Percentiles rank a stretch among this genome's conserved stretches.
These are phyloP conservation scores for Hypothenemus hampei DNA, from an alignment of 1,140 invertebrate genomes.

Conservation along the genomic window DNA sequence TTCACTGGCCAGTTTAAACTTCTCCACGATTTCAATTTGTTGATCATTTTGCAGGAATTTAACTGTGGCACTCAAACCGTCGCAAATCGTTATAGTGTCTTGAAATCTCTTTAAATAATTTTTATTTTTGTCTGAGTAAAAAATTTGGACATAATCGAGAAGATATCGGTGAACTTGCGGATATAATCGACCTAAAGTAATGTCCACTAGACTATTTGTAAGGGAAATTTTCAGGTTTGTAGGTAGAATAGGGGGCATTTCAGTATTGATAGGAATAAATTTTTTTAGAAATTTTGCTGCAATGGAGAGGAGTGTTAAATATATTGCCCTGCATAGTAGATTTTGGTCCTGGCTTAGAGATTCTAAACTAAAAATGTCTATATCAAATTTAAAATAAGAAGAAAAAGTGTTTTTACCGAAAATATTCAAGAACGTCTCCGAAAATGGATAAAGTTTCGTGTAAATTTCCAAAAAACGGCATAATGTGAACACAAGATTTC, in stretches of 20 bases:
- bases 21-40: slow-evolving; percentile 35
- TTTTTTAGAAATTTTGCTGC: slow-evolving; percentile 33
- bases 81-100: slow-evolving; percentile 46
- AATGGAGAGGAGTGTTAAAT: slow-evolving; percentile 38
- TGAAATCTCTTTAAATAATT: slow-evolving; percentile 42
- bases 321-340: slow-evolving; percentile 31
- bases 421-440: slow-evolving; percentile 49
- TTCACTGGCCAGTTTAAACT: slow-evolving; percentile 44
- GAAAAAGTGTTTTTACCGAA: slow-evolving; percentile 47
- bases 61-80: slow-evolving; percentile 49
- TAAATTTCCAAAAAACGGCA: slow-evolving; percentile 32
- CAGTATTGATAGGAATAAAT: slow-evolving; percentile 36
- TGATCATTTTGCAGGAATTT: slow-evolving; percentile 46
- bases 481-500: no score
- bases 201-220: slow-evolving; percentile 38
- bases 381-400: background rate
- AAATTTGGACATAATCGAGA: slow-evolving; percentile 40
- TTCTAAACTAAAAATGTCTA: slow-evolving; percentile 37
- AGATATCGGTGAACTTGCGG: slow-evolving; percentile 40
- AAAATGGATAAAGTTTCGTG: slow-evolving; percentile 36
- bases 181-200: slow-evolving; percentile 40
- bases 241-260: slow-evolving; percentile 37
- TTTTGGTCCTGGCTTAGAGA: slow-evolving; percentile 36
- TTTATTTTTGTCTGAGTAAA: slow-evolving; percentile 29
- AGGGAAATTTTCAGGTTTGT: slow-evolving; percentile 42